Evolutionary conservation across 2,113 vertebrate species (phyloP).

Genomic region (Turdus rufiventris): DNA sequence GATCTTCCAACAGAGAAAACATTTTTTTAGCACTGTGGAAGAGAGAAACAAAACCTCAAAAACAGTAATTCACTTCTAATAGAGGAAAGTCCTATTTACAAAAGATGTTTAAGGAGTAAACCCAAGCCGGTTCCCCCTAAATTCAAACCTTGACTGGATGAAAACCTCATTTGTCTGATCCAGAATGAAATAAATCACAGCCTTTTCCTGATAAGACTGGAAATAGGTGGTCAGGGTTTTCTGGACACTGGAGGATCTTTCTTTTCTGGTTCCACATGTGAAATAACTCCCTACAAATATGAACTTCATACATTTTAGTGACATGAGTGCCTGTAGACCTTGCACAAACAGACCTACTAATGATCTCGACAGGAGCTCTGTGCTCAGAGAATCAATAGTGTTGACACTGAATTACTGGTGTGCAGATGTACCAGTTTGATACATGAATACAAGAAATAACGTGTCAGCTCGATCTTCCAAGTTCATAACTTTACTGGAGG

Average conservation of each 20-base stretch:
- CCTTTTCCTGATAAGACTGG: neutral
- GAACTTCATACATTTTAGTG: neutral
- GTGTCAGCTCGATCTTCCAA: neutral
- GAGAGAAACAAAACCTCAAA: neutral
- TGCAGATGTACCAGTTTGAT: neutral
- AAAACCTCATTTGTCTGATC: neutral
- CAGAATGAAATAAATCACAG: neutral
- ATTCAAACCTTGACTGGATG: neutral
- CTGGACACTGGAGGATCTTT: neutral
- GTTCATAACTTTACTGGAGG: neutral
- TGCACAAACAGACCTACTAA: neutral
- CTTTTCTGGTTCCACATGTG: neutral
- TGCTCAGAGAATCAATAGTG: neutral
- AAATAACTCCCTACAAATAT: neutral
- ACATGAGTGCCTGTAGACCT: neutral
- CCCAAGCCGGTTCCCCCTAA: neutral
- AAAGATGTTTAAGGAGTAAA: neutral
- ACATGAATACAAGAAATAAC: neutral
- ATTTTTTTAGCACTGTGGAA: neutral
- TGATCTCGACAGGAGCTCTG: neutral
- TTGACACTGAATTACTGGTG: neutral
- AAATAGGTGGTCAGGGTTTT: accelerated
- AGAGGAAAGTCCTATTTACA: neutral
- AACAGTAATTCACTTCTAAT: neutral
- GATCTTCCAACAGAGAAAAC: neutral